A percentile compares a stretch with the other conserved stretches of the same genome.
Conservation (phyloP, 1,140 invertebrate genomes). For the Sipha flava region DNA sequence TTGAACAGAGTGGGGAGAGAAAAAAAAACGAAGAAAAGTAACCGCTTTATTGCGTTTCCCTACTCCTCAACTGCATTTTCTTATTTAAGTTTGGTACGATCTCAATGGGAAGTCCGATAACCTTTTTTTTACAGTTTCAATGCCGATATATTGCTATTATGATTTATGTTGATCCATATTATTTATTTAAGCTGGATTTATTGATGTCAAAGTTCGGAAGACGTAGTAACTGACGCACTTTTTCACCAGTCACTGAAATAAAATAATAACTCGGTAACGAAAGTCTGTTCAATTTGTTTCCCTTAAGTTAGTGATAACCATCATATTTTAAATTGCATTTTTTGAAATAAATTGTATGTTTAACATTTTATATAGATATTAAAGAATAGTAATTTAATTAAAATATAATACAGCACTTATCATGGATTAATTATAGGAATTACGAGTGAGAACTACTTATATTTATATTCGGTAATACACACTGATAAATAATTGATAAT, state of each 20-base stretch:
- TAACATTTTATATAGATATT: no score
- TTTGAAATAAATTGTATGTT: no score
- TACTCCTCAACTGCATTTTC: conserved; percentile 7
- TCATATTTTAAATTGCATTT: no score
- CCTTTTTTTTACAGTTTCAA: conserved; percentile 14
- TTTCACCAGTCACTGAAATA: background rate
- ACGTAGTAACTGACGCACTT: background rate
- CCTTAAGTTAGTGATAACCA: background rate
- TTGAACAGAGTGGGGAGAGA: background rate
- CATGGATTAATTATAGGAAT: no score
- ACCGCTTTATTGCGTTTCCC: conserved; percentile 28
- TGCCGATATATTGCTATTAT: conserved; percentile 27
- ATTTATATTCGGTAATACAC: no score
- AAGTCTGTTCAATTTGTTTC: background rate
- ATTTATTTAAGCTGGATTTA: conserved; percentile 32
- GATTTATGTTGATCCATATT: conserved; percentile 26
- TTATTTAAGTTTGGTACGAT: conserved; percentile 9
- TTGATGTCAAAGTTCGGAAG: background rate
- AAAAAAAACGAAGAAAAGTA: conserved; percentile 15
- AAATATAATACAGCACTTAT: no score
- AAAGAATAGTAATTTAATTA: no score
- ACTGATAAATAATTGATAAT: no score
- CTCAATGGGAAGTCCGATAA: conserved; percentile 7
- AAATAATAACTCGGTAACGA: background rate
- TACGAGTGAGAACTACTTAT: no score